Percentiles rank a stretch among this genome's conserved stretches.
Evolutionary conservation across 1,140 invertebrate species (phyloP).

Genomic region (Ceratina japonica): DNA sequence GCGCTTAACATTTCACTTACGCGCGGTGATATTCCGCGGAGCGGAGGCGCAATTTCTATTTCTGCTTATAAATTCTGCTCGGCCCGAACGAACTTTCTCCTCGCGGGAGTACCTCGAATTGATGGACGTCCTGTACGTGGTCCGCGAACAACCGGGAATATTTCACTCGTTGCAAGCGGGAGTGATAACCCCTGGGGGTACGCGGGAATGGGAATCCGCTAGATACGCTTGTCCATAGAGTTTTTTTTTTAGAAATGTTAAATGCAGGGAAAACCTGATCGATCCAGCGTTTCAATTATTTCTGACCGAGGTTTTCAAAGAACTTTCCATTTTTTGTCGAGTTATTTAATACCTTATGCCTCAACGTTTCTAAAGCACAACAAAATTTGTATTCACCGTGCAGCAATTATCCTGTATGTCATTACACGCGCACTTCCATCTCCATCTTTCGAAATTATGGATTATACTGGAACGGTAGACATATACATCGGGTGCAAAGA

Average conservation of each 20-base stretch:
- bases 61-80: slow-evolving; percentile 47
- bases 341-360: slow-evolving; percentile 38
- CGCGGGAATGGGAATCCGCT: not conserved
- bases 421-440: slow-evolving; percentile 45
- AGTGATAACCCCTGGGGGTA: slow-evolving; percentile 14
- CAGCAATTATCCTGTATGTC: slow-evolving; percentile 24
- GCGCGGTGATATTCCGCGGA: slow-evolving; percentile 15
- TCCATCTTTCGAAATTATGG: slow-evolving; percentile 47
- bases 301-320: too few relatives aligned
- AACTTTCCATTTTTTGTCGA: too few relatives aligned
- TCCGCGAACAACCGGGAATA: slow-evolving; percentile 16
- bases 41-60: slow-evolving; percentile 42
- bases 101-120: slow-evolving; percentile 36
- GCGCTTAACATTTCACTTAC: slow-evolving; percentile 41
- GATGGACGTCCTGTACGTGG: slow-evolving; percentile 40
- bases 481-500: slow-evolving; percentile 28
- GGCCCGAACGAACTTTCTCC: slow-evolving; percentile 37
- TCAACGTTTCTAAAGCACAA: slow-evolving; percentile 41
- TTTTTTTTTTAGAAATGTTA: not conserved
- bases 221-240: not conserved
- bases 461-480: slow-evolving; percentile 22
- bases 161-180: slow-evolving; percentile 11
- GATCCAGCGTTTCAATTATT: not conserved
- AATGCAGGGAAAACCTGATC: not conserved
- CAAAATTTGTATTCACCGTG: slow-evolving; percentile 37